phyloP scores from a whole-genome alignment of 2,113 vertebrate species.

The Carlito syrichta region DNA sequence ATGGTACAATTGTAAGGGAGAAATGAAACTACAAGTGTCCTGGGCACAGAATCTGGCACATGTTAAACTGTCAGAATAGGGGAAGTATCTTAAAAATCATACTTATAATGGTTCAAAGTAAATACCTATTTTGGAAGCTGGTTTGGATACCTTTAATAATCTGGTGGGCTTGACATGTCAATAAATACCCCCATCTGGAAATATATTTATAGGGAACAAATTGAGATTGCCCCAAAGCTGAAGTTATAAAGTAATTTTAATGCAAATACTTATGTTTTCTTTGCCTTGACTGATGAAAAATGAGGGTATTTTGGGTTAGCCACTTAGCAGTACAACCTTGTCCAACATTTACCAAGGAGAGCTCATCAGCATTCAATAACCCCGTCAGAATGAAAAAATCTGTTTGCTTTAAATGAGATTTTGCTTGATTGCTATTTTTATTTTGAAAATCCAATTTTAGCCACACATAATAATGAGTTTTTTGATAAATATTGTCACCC shows the following conservation, averaged over 20 bases:
- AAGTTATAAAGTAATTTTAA: slow-evolving; percentile 54
- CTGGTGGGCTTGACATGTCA: not conserved
- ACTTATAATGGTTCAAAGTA: slow-evolving; percentile 19
- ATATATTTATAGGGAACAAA: slow-evolving; percentile 22
- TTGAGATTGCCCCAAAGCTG: slow-evolving; percentile 43
- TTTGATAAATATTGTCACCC: slow-evolving; percentile 72
- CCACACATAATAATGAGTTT: slow-evolving; percentile 75
- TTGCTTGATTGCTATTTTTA: slow-evolving; percentile 72
- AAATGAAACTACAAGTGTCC: not conserved
- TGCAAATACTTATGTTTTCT: slow-evolving; percentile 30
- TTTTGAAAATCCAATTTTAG: slow-evolving; percentile 78
- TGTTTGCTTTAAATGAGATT: slow-evolving; percentile 74
- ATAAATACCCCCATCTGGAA: slow-evolving; percentile 13
- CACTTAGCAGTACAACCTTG: slow-evolving; percentile 49
- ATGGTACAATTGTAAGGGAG: not conserved
- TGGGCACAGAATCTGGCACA: not conserved
- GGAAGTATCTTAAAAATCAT: not conserved
- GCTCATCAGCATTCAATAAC: slow-evolving; percentile 57
- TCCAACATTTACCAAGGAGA: not conserved
- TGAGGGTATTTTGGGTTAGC: slow-evolving; percentile 58
- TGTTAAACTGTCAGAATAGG: not conserved
- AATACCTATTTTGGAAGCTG: not conserved
- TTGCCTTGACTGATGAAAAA: slow-evolving; percentile 59
- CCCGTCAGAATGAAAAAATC: slow-evolving; percentile 37
- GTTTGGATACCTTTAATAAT: slow-evolving; percentile 44